Evolutionary conservation across 1,140 invertebrate genomes (phyloP), one percentile per base, ranked within the genome.

Genomic region (Manduca sexta): DNA sequence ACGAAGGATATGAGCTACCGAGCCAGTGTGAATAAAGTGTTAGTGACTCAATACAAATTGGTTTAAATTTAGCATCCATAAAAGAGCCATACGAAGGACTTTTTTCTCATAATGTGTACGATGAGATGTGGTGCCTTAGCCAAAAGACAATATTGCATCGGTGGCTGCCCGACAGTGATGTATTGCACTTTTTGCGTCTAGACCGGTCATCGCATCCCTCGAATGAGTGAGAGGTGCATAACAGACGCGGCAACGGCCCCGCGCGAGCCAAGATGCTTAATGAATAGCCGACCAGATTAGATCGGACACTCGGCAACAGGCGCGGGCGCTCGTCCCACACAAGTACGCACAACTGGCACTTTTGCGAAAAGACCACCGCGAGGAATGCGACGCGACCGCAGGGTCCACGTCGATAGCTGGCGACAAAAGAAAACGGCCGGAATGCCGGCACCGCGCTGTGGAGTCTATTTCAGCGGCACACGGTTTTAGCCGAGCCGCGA

Each of bases 401-500:
- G 60, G 62, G 51, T 64, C 49, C 45, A 60, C 44, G 57, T 67
- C 42, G 56, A 41, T 47, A 60, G 65, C 65, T 70, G 63, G 71
- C 67, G 69, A 81, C 77, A 77, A 73, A 53, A 68, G 62, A 79
- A 74, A 80, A 81, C 74, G 73, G 62, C 72, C 50, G 66, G 74
- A 77, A 78, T 78, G 74, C 74, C 64, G 66, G 74, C 60, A 74
- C 49, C 69, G 68, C 74, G 74, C 66, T 75, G 75, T 69, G 63
- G 58, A 68, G 69, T 78, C 75, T 75, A 74, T 82, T 74, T 74
- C 71, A 75, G 76, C 68, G 68, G 63, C 68, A 71, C 66, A 76
- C 74, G 68, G 75, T 73, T 78, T 76, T 77, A 77, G 76, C 67
- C 65, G 69, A 56, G 67, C 66, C 50, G 56, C 49, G 63, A 68